phyloP scores from a whole-genome alignment of 2,888 invertebrate species.

The Griposia aprilina region DNA sequence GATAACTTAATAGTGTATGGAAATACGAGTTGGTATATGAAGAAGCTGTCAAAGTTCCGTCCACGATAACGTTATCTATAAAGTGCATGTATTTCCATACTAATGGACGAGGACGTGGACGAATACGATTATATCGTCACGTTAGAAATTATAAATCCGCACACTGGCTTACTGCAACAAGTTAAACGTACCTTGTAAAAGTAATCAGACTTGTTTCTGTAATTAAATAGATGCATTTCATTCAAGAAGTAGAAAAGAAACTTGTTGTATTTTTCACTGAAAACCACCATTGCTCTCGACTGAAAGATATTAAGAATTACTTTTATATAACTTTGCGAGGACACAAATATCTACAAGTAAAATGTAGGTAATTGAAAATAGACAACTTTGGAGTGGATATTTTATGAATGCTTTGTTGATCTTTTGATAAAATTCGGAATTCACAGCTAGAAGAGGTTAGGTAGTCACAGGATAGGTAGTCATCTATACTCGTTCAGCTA shows the following conservation, averaged over 20 bases:
- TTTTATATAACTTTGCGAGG: too few species aligned
- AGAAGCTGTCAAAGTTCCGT: neutral
- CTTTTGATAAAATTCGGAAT: neutral
- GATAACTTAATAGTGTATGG: too few species aligned
- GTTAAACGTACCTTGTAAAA: slow-evolving; percentile 34
- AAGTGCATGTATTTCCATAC: too few species aligned
- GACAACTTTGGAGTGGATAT: neutral
- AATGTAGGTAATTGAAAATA: neutral
- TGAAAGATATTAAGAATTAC: slow-evolving; percentile 18
- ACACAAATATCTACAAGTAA: neutral
- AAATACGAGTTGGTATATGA: neutral
- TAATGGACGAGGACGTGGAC: too few species aligned
- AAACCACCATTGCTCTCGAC: slow-evolving; percentile 9
- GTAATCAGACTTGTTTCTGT: slow-evolving; percentile 34
- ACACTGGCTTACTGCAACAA: neutral
- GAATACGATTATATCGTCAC: too few species aligned
- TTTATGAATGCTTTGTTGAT: neutral
- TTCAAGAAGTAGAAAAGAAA: slow-evolving; percentile 14
- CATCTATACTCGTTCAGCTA: neutral
- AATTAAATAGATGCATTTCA: slow-evolving; percentile 44
- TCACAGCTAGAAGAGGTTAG: neutral
- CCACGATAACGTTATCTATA: neutral
- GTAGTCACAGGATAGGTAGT: neutral
- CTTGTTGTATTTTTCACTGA: slow-evolving; percentile 21
- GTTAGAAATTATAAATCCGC: too few species aligned